Evolutionary conservation across 2,797 vertebrate genomes (phyloP).

Genomic region (Ceyx erithaca): DNA sequence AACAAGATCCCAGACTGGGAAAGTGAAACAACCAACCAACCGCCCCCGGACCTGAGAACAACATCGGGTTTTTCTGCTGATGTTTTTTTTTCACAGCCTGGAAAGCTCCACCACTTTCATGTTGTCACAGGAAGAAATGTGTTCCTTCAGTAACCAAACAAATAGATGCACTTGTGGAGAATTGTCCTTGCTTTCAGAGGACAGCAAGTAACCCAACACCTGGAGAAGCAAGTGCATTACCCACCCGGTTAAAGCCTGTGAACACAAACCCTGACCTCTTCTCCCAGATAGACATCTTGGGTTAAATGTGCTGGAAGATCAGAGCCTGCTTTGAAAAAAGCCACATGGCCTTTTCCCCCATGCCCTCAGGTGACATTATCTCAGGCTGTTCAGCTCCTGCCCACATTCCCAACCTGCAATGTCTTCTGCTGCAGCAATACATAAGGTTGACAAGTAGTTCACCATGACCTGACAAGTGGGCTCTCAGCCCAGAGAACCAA

Average conservation of each 20-base stretch:
- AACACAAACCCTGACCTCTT: background rate
- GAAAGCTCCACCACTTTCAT: background rate
- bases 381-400: background rate
- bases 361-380: background rate
- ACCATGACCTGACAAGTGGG: background rate
- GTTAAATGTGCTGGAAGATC: background rate
- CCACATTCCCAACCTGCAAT: background rate
- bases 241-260: background rate
- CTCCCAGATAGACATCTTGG: background rate
- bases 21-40: background rate
- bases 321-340: background rate
- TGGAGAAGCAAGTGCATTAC: background rate
- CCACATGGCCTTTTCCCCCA: background rate
- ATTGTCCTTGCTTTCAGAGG: background rate
- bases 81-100: background rate
- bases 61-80: background rate
- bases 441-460: background rate
- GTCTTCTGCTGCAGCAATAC: background rate
- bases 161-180: slow-evolving; percentile 26
- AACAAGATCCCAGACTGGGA: background rate
- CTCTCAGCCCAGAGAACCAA: background rate
- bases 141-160: background rate
- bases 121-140: background rate
- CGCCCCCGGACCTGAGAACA: fast-evolving
- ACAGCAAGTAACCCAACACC: slow-evolving; percentile 2